These are phyloP conservation scores for Podargus strigoides DNA, from an alignment of 2,797 vertebrate genomes.

Conservation along the genomic window DNA sequence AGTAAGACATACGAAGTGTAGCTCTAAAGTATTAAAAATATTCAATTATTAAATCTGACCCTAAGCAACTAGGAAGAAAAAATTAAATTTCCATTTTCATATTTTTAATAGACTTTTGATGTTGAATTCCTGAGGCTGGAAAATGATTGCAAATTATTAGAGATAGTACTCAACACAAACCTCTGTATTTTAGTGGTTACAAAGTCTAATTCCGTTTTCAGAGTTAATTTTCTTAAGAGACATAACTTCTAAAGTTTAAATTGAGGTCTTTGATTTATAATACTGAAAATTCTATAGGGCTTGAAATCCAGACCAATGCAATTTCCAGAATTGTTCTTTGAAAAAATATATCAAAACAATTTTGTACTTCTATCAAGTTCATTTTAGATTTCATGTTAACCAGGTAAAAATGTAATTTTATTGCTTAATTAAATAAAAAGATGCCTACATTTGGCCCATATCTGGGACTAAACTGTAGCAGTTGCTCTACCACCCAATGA, in stretches of 20 bases:
- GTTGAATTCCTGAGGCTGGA: not conserved
- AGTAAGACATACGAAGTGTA: not conserved
- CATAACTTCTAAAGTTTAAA: not conserved
- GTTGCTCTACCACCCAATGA: no score
- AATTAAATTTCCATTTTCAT: not conserved
- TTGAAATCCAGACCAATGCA: not conserved
- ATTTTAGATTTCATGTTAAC: not conserved
- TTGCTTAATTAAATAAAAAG: not conserved
- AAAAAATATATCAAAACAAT: not conserved
- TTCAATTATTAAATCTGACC: not conserved
- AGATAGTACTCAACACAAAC: not conserved
- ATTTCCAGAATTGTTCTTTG: not conserved
- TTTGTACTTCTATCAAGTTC: not conserved
- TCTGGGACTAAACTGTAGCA: no score
- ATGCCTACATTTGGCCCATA: not conserved
- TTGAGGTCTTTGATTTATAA: not conserved
- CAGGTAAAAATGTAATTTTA: not conserved
- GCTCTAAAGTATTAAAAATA: not conserved
- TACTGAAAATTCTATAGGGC: not conserved
- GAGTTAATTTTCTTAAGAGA: not conserved
- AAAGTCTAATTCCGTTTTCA: not conserved
- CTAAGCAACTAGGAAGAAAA: not conserved
- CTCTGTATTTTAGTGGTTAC: not conserved
- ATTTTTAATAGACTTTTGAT: not conserved
- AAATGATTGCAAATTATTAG: not conserved